Percentiles rank a stretch among this genome's conserved stretches.
These are phyloP conservation scores for Odontothrips loti DNA, from an alignment of 2,888 invertebrate genomes.

Conservation along the genomic window DNA sequence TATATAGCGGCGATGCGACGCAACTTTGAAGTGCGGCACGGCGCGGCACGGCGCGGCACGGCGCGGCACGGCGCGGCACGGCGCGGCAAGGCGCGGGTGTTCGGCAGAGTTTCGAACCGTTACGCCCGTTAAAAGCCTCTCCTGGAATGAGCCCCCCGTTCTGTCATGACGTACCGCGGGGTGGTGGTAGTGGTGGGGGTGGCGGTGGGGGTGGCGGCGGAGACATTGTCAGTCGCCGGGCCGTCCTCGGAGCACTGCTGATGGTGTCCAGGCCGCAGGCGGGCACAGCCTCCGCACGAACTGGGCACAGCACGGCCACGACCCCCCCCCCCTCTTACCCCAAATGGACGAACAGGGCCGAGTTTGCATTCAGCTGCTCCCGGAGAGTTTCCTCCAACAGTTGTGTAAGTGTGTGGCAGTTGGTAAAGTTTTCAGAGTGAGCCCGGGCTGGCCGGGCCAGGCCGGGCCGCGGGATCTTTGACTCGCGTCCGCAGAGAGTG, in stretches of 20 bases:
- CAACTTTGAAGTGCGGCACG: too few species aligned
- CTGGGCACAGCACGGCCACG: neutral
- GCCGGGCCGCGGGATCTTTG: neutral
- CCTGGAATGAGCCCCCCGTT: too few species aligned
- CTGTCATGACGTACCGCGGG: too few species aligned
- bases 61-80: too few species aligned
- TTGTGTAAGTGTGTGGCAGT: constrained; percentile 26
- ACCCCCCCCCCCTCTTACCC: neutral
- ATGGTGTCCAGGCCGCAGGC: too few species aligned
- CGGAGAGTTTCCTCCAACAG: constrained; percentile 19
- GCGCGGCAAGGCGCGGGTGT: too few species aligned
- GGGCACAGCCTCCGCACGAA: neutral
- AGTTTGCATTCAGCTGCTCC: constrained; percentile 26
- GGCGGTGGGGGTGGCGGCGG: neutral
- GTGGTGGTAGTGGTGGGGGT: too few species aligned
- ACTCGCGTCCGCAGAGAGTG: neutral
- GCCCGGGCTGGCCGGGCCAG: neutral
- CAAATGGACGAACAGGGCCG: constrained; percentile 18
- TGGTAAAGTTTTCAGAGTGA: constrained; percentile 9
- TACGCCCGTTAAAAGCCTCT: too few species aligned
- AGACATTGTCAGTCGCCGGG: constrained; percentile 1
- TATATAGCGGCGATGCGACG: too few species aligned
- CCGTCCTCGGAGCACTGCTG: neutral
- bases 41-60: too few species aligned
- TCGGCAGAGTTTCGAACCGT: too few species aligned